Evolutionary conservation across 2,888 invertebrate genomes (phyloP).

Genomic region (Tiphia femorata): DNA sequence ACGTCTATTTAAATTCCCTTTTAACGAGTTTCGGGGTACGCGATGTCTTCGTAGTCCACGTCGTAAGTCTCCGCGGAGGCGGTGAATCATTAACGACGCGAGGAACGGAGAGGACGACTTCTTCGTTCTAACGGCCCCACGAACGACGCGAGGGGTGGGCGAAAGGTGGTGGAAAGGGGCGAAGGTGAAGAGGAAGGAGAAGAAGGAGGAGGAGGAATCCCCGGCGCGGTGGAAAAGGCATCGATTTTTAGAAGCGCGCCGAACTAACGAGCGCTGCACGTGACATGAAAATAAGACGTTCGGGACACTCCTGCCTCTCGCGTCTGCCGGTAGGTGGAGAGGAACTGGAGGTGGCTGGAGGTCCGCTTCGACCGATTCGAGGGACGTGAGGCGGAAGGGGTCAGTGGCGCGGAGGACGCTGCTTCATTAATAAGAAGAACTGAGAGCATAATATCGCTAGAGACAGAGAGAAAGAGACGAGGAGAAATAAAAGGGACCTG

Average conservation of each 20-base stretch:
- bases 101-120: not conserved
- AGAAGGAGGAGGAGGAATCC: not conserved
- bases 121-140: too few species aligned
- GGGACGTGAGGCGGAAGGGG: too few species aligned
- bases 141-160: too few species aligned
- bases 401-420: constrained; percentile 14
- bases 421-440: constrained; percentile 43
- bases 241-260: constrained; percentile 32
- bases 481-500: not conserved
- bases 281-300: constrained; percentile 45
- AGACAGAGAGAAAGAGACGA: too few species aligned
- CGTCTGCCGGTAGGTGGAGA: not conserved
- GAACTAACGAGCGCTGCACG: constrained; percentile 43
- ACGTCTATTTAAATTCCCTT: not conserved
- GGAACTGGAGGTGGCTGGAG: too few species aligned
- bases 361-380: too few species aligned
- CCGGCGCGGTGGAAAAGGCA: too few species aligned
- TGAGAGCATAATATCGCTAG: not conserved
- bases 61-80: constrained; percentile 4
- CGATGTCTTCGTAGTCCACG: not conserved
- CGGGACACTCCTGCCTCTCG: not conserved
- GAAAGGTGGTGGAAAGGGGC: not conserved
- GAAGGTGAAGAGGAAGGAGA: not conserved
- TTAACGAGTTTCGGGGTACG: constrained; percentile 4
- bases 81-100: not conserved